Evolutionary conservation across 1,140 invertebrate genomes (phyloP), one percentile per base, ranked within the genome.

Genomic region (Pseudomyrmex gracilis): DNA sequence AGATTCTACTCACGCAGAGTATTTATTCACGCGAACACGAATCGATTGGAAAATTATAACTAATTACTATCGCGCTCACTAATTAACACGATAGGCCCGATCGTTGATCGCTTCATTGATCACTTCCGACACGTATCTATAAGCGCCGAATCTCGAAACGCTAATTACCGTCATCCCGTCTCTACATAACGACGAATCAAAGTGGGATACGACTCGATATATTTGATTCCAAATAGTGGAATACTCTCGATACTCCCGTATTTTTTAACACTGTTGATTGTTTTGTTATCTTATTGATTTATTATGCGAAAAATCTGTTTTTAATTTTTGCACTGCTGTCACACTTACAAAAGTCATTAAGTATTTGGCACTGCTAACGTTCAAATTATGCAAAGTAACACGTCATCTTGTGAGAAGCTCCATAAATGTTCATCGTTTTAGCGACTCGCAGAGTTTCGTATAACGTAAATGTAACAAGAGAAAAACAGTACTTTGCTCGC

Each of bases 1-100:
- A 13, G 20, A 1, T 17, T 24, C 9, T 8, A 7, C 13, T 20
- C 17, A 34, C 34, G 22, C 22, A 43, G 24, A 15, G 61, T 5
- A 13, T 10, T 73, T 43, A 45, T 9, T 22, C 70, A 12, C 43
- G 13, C 57, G 71, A 1, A 20, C 13, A 13, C 17, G 43, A 60
- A 47, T 49, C 57, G 73, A 49, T 47, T 12, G 20, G 73, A 63
- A 24, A 74, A 49, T 74, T 74, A 24, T 34, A 63, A 47, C 57
- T 74, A 74, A 74, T 74, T 74, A 63, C 45, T 13, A 12, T 63
- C 24, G 61, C 61, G 61, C 8, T 63, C 71, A 20, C 20, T 74
- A 74, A 74, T 74, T 74, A 74, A 45, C 73, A 45, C 57, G 58
- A 74, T 61, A 74, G 73, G 47, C 43, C 57, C 43, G 58, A 74